phyloP scores from a whole-genome alignment of 2,113 vertebrate species.

The Bagarius yarrelli region DNA sequence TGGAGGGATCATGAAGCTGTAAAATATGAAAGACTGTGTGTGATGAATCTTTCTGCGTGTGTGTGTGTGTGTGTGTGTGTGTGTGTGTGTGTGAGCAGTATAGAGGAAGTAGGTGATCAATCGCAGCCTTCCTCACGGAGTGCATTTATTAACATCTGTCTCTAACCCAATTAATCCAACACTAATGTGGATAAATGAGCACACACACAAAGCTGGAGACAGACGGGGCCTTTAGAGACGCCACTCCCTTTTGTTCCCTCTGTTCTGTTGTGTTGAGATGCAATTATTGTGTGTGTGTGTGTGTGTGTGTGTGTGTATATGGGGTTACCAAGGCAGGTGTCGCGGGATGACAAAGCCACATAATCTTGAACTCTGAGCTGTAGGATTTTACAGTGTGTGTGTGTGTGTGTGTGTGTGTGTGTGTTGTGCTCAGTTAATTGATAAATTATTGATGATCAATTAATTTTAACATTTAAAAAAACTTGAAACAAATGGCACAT shows the following conservation, averaged over 20 bases:
- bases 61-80: slow-evolving; percentile 27
- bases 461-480: too few species aligned
- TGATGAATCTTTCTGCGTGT: slow-evolving; percentile 10
- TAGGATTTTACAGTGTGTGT: neutral
- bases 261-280: slow-evolving; percentile 27
- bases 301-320: neutral
- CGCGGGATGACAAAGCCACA: slow-evolving; percentile 38
- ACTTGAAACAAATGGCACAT: too few species aligned
- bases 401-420: slow-evolving; percentile 16
- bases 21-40: slow-evolving; percentile 38
- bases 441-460: too few species aligned
- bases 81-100: neutral
- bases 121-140: slow-evolving; percentile 36
- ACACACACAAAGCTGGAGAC: slow-evolving; percentile 44
- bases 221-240: slow-evolving; percentile 39
- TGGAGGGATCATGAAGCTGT: slow-evolving; percentile 42
- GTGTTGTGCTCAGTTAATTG: slow-evolving; percentile 27
- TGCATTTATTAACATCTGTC: slow-evolving; percentile 56
- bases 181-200: slow-evolving; percentile 54
- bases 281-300: slow-evolving; percentile 31
- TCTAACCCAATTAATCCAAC: slow-evolving; percentile 54
- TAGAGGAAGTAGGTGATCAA: slow-evolving; percentile 43
- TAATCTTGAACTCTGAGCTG: slow-evolving; percentile 10
- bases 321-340: slow-evolving; percentile 38
- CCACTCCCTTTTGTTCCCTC: slow-evolving; percentile 48